Base-by-base conservation (phyloP, 2,797 vertebrate genomes). In the Pseudopleuronectes americanus region DNA sequence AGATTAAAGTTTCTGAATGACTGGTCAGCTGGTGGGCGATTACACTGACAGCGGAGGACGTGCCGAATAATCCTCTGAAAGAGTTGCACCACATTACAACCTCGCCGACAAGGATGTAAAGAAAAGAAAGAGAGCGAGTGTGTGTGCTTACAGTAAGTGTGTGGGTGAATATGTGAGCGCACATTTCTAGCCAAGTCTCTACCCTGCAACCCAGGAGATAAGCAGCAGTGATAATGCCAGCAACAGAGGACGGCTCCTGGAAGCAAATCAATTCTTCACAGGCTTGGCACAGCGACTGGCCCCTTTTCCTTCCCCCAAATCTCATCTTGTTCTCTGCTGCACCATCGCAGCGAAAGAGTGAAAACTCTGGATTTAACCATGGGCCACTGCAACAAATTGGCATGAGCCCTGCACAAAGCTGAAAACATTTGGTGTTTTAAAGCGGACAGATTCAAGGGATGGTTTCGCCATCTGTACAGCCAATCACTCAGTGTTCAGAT, bases 201-300 rank as follows among this genome's bases (percentile, higher is more conserved):
- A 73, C 84, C 65, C 86, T 90, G 84, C 58, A 91, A 76, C 75
- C 57, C 43, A 83, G 54, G 59, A 80, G 87, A 90, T 91, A 90
- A 92, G 87, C 83, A 76, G 82, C 67, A 79, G 71, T 33, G 87
- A 91, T 89, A 87, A 79, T 84, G 87, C 81, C 80, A 77, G 67
- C 80, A 77, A 64, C 68, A 74, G 57, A 80, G 61, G 63, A 78
- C 72, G 49, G 72, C 78, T 87, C 69, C 80, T 86, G 76, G 74
- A 84, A 68, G 65, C n/a, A 16, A 80, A 85, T 84, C 75, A 88
- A 63, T 64, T 58, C 24, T 79, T 71, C 83, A 85, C 81, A 74
- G 74, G 70, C 70, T 81, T 89, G 85, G 90, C 87, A 88, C 58
- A 24, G 56, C 6, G 9, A 69, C 36, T 16, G n/a, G 21, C 56